These are phyloP conservation scores for Pampus argenteus DNA, from an alignment of 2,797 vertebrate genomes.

Conservation along the genomic window DNA sequence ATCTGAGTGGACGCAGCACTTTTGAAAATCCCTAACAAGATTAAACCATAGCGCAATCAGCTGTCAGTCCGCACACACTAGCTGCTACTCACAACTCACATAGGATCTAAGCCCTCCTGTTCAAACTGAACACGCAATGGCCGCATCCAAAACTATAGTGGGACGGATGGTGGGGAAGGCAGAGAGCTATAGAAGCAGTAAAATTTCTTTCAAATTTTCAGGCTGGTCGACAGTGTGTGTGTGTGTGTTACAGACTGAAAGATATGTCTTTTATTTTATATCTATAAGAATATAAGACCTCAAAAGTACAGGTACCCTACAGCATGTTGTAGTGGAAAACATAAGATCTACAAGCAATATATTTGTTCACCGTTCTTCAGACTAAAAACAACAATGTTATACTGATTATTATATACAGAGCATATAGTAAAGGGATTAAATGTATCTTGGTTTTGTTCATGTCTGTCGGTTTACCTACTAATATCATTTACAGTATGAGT, in stretches of 20 bases:
- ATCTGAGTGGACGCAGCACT: conserved; percentile 88
- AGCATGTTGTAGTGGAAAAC: not conserved
- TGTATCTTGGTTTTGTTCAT: not conserved
- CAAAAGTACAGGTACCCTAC: not conserved
- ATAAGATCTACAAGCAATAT: not conserved
- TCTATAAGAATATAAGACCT: not conserved
- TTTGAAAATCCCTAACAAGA: conserved; percentile 88
- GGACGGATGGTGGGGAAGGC: conserved; percentile 14
- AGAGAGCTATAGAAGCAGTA: not conserved
- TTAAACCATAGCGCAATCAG: conserved; percentile 84
- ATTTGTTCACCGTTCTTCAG: too few relatives aligned
- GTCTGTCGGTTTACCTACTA: not conserved
- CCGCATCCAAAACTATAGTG: conserved; percentile 34
- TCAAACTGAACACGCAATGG: conserved; percentile 61
- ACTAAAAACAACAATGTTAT: too few relatives aligned
- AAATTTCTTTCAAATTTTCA: not conserved
- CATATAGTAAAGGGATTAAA: not conserved
- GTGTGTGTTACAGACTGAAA: conserved; percentile 5
- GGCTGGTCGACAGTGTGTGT: not conserved
- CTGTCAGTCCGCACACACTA: conserved; percentile 77
- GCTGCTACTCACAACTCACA: conserved; percentile 76
- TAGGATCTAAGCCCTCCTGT: conserved; percentile 69
- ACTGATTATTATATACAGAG: not conserved
- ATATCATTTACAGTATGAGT: too few relatives aligned
- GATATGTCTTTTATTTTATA: not conserved